phyloP scores from a whole-genome alignment of 2,888 invertebrate species.

The Cabera pusaria region DNA sequence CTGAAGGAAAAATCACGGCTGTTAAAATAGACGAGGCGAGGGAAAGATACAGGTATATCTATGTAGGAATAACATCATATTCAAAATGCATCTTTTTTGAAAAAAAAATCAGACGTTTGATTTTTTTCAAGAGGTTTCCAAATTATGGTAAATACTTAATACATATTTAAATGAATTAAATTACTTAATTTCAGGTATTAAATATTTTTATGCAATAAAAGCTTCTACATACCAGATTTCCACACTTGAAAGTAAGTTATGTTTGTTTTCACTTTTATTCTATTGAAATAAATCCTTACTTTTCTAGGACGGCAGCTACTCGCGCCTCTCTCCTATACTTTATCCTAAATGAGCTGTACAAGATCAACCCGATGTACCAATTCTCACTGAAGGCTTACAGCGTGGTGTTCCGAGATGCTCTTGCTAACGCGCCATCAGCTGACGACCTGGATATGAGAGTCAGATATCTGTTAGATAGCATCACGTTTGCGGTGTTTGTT shows the following conservation, averaged over 20 bases:
- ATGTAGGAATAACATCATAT: no score
- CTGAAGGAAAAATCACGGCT: constrained; percentile 93
- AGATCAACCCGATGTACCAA: constrained; percentile 97
- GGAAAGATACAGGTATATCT: constrained; percentile 89
- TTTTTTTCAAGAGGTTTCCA: no score
- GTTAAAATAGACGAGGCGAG: constrained; percentile 95
- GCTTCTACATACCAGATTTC: no score
- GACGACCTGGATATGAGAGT: constrained; percentile 90
- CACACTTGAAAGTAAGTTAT: no score
- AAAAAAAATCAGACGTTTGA: no score
- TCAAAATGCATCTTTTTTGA: no score
- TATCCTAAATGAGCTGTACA: constrained; percentile 94
- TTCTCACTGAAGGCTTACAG: constrained; percentile 97
- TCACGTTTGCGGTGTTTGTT: constrained; percentile 92
- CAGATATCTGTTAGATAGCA: constrained; percentile 90
- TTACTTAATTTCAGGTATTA: no score
- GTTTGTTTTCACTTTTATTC: no score
- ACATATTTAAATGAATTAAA: no score
- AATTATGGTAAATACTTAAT: no score
- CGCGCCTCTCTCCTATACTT: constrained; percentile 96
- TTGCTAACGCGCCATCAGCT: constrained; percentile 86
- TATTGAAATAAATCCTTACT: no score
- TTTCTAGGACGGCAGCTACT: constrained; percentile 88
- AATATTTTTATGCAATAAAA: no score
- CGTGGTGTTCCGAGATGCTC: constrained; percentile 94